A percentile compares a stretch with the other conserved stretches of the same genome.
Conservation (phyloP, 2,113 vertebrate species). For the Bubalus kerabau region DNA sequence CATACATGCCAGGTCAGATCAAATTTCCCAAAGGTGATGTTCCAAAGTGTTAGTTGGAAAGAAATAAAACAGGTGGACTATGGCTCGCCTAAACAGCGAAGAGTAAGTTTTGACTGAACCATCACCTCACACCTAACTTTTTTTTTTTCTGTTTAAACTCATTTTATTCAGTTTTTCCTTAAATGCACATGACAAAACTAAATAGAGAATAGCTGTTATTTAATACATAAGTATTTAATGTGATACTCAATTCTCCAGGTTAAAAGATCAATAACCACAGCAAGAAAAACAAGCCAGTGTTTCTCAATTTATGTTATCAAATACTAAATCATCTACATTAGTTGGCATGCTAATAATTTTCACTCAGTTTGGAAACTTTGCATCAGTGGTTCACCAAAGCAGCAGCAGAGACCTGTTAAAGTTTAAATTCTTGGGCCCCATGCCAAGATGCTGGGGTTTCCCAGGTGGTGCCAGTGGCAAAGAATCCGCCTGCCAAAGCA, state of each 20-base stretch:
- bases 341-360: not conserved
- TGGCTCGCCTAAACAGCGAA: accelerated
- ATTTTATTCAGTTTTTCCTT: slow-evolving; percentile 19
- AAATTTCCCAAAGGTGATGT: too few relatives aligned
- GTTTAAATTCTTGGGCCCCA: not conserved
- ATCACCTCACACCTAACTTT: too few relatives aligned
- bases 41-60: too few relatives aligned
- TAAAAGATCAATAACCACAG: not conserved
- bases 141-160: not conserved
- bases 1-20: too few relatives aligned
- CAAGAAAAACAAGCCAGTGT: not conserved
- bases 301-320: not conserved
- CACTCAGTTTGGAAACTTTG: not conserved
- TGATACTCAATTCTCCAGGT: slow-evolving; percentile 16
- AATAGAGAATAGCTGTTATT: not conserved
- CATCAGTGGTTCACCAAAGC: not conserved
- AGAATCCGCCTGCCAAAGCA: not conserved
- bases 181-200: slow-evolving; percentile 11
- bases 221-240: slow-evolving; percentile 20
- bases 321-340: not conserved
- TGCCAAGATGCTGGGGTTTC: not conserved
- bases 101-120: too few relatives aligned
- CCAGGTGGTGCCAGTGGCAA: not conserved
- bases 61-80: too few relatives aligned
- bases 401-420: not conserved